Percentiles rank a stretch among this genome's conserved stretches.
Evolutionary conservation across 2,113 vertebrate species (phyloP).

Genomic region (Lagopus leucura): DNA sequence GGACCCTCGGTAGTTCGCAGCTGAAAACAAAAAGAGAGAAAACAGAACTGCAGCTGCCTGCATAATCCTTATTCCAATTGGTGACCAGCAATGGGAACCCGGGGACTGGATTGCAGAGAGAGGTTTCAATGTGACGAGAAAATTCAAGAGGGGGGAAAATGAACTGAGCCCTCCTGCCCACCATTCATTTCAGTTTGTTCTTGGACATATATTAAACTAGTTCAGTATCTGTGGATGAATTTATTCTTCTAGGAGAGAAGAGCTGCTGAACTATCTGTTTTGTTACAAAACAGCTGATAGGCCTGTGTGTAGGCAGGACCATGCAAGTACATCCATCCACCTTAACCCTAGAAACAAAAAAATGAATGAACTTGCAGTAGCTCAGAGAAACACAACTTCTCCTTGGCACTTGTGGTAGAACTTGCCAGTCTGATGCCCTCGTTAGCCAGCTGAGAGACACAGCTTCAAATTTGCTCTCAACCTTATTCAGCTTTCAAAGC

Average conservation of each 20-base stretch:
- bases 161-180: background rate
- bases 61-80: rapidly evolving
- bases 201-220: background rate
- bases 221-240: background rate
- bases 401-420: background rate
- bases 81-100: background rate
- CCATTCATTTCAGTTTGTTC: background rate
- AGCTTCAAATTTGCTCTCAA: background rate
- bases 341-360: background rate
- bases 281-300: background rate
- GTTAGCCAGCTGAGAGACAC: background rate
- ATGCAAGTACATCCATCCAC: background rate
- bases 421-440: background rate
- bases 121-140: rapidly evolving
- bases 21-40: background rate
- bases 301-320: background rate
- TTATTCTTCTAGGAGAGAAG: background rate
- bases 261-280: background rate
- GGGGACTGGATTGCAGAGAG: background rate
- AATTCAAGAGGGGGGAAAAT: background rate
- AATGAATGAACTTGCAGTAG: background rate
- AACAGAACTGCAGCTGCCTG: background rate
- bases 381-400: background rate
- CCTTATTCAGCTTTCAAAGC: background rate
- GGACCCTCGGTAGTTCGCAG: background rate